Evolutionary conservation across 2,113 vertebrate species (phyloP).

Genomic region (Ramphastos sulfuratus): DNA sequence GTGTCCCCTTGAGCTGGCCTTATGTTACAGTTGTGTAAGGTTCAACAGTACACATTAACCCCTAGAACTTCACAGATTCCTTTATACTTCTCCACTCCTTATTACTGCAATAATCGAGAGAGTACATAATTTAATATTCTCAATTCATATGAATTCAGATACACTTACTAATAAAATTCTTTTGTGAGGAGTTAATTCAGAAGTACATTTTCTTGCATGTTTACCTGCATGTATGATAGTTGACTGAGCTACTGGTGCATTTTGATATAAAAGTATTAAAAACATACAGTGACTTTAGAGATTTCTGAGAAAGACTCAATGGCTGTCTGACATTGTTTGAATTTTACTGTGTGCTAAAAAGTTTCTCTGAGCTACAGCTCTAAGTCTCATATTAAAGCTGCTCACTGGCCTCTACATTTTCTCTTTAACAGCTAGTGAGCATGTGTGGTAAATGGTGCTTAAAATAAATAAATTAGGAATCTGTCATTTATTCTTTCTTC

Average conservation of each 20-base stretch:
- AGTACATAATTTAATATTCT: neutral
- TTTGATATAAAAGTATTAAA: neutral
- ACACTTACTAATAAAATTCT: neutral
- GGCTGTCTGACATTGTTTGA: neutral
- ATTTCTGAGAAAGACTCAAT: neutral
- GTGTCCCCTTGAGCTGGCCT: neutral
- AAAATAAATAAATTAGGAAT: neutral
- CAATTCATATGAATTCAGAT: neutral
- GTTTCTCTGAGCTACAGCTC: neutral
- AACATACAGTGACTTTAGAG: neutral
- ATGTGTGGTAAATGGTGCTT: neutral
- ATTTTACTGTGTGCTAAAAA: neutral
- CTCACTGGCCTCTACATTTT: neutral
- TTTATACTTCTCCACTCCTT: neutral
- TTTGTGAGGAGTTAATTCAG: neutral
- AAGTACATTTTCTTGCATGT: neutral
- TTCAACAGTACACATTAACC: neutral
- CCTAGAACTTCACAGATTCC: neutral
- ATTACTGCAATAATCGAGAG: neutral
- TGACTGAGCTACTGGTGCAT: neutral
- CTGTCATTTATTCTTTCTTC: neutral
- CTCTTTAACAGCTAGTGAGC: neutral
- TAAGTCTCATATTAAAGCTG: neutral
- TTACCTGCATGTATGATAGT: neutral
- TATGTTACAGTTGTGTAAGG: neutral